These are phyloP conservation scores for Pantelozetes paolii DNA, from an alignment of 2,888 invertebrate genomes.

Conservation along the genomic window DNA sequence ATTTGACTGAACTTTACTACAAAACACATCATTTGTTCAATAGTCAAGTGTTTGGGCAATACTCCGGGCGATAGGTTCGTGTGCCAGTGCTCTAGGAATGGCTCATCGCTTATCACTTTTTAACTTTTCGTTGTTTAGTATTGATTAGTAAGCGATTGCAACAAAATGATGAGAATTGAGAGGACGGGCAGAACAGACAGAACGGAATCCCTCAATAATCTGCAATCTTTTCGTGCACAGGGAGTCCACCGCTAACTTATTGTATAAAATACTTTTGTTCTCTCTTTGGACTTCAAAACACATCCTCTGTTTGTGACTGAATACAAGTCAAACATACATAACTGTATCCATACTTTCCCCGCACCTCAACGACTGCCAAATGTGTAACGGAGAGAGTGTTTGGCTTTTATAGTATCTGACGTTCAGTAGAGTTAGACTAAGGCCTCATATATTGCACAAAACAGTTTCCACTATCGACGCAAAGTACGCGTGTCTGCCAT, in stretches of 20 bases:
- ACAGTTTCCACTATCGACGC: neutral
- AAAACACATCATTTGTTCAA: conserved; percentile 3
- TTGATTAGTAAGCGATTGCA: conserved; percentile 19
- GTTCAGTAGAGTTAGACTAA: neutral
- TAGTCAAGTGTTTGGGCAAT: neutral
- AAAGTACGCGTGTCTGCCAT: conserved; percentile 28
- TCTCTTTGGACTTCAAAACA: neutral
- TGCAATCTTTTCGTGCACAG: neutral
- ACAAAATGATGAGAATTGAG: neutral
- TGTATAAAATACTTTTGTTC: neutral
- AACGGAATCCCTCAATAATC: neutral
- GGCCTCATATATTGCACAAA: neutral
- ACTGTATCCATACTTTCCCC: too few relatives aligned
- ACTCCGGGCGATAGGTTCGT: neutral
- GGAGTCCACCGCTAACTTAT: conserved; percentile 8
- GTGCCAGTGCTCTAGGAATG: neutral
- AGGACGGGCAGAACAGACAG: neutral
- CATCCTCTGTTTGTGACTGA: neutral
- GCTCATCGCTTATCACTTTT: neutral
- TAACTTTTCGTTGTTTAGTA: conserved; percentile 6
- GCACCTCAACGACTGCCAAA: neutral
- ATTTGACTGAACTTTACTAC: neutral
- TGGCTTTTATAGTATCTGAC: conserved; percentile 22
- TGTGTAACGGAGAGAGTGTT: conserved; percentile 10
- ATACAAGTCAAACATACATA: neutral